phyloP scores from a whole-genome alignment of 2,888 invertebrate genomes.

The Nephrocerus scutellatus region DNA sequence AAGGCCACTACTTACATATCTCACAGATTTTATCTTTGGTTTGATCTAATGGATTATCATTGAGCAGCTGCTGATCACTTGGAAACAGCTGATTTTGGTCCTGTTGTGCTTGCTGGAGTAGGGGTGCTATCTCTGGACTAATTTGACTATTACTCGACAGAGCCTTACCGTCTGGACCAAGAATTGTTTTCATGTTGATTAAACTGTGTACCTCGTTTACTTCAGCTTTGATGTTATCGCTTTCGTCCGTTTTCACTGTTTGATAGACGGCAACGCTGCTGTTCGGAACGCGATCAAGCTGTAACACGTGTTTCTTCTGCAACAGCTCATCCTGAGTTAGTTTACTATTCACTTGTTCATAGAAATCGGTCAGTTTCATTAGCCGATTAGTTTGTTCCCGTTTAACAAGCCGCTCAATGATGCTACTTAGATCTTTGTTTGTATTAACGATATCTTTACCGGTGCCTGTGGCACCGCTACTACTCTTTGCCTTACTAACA shows the following conservation, averaged over 20 bases:
- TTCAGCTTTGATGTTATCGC: slow-evolving; percentile 56
- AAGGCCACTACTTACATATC: slow-evolving; percentile 33
- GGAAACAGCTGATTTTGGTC: slow-evolving; percentile 23
- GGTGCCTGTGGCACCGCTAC: slow-evolving; percentile 23
- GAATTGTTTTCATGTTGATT: slow-evolving; percentile 53
- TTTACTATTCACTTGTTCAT: slow-evolving; percentile 30
- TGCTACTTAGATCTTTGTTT: slow-evolving; percentile 52
- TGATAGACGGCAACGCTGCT: slow-evolving; percentile 61
- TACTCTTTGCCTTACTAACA: slow-evolving; percentile 25
- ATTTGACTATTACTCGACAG: slow-evolving; percentile 29
- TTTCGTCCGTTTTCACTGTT: slow-evolving; percentile 48
- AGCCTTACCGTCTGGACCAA: slow-evolving; percentile 62
- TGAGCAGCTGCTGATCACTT: slow-evolving; percentile 26
- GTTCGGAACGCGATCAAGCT: slow-evolving; percentile 50
- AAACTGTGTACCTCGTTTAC: slow-evolving; percentile 54
- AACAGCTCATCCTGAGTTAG: slow-evolving; percentile 27
- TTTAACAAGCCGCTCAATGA: slow-evolving; percentile 52
- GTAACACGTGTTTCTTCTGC: slow-evolving; percentile 30
- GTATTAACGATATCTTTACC: slow-evolving; percentile 26
- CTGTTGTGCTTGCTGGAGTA: neutral
- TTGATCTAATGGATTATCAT: slow-evolving; percentile 6
- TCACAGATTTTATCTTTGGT: slow-evolving; percentile 31
- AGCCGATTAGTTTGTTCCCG: slow-evolving; percentile 34
- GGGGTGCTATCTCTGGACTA: slow-evolving; percentile 12
- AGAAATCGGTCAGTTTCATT: slow-evolving; percentile 29